Evolutionary conservation across 2,797 vertebrate genomes (phyloP), one percentile per base, ranked within the genome.

Genomic region (Galagoides demidoff): DNA sequence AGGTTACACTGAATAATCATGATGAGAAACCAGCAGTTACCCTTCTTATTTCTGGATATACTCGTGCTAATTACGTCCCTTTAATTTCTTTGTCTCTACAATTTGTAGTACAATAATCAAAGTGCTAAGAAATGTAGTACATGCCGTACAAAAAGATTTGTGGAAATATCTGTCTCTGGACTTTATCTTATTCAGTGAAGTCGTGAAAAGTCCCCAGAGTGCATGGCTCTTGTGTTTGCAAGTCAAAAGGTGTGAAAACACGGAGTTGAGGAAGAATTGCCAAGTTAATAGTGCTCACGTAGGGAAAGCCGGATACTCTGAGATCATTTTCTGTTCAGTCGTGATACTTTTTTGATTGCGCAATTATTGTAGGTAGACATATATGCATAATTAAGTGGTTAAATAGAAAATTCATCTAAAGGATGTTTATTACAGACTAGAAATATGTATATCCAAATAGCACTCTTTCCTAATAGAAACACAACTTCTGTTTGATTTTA

Each of bases 221-320:
- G 31, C 31, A 2, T 57, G 7, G 52, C 19, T 94, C 52, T 95
- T 93, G 37, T 81, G 59, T 64, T 87, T 95, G 89, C 37, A 93
- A 63, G 88, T 92, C 90, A 90, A 92, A 92, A 87, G 64, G 9
- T 2, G 59, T 95, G 92, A 93, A 93, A 95, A 94, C 34, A 55
- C 88, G 68, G 66, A 19, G 1, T 74, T 88, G 59, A 90, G 68
- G 31, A 97, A 37, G 13, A 74, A 25, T 87, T 96, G 59, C 37
- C 87, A 81, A 25, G 9, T 88, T 95, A 31, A 4, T 76, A 52
- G 23, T 45, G 84, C 68, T 96, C 45, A 11, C 34, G 19, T 11
- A 82, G 3, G 55, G 52, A 84, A n/a, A 78, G n/a, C 20, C n/a
- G 74, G 73, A n/a, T 84, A 86, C 64, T 82, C n/a, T 93, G 70